Base-by-base conservation (phyloP, 1,140 invertebrate species). In the Lordiphosa stackelbergi region DNA sequence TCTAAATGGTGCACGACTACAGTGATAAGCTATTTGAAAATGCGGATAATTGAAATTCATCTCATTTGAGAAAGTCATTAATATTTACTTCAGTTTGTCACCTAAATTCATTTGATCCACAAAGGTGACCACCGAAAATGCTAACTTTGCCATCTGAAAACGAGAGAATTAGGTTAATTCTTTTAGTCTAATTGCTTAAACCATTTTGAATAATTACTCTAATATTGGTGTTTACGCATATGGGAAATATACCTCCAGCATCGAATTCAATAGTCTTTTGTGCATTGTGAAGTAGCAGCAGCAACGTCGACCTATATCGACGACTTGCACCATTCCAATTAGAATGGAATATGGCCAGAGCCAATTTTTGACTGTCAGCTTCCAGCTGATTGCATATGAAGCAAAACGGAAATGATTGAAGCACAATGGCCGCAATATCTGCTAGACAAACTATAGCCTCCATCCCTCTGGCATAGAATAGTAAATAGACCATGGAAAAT, bases 71-170 rank as follows among this genome's bases (percentile, higher is more conserved):
- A 16, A 16, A 16, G 16, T 16, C 16, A 16, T 16, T 16, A 1
- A 16, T 1, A 4, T 22, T 5, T 22, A 3, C 24, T 62, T 51
- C 8, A 69, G 28, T 45, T 60, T 69, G 7, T 69, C 51, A 0
- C 11, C 57, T 10, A 69, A 31, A 22, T 69, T 47, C 45, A 69
- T 51, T 12, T 41, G 36, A 11, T 55, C 53, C 4, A 61, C 66
- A 35, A 69, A 22, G 0, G 66, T 69, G 8, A 69, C 57, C 1
- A 69, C 66, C 0, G 66, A 55, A n/a, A 69, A 69, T 19, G 66
- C 66, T 11, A 69, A 61, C 28, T 69, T 69, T 2, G 51, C 64
- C 66, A 69, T 61, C 64, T 69, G 1, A 5, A 68, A 41, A 12
- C 0, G 5, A 28, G 22, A 0, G 1, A 2, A 3, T 2, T 12